These are phyloP conservation scores for Caenorhabditis sp. DNA, from an alignment of 2,888 invertebrate species.

Conservation along the genomic window DNA sequence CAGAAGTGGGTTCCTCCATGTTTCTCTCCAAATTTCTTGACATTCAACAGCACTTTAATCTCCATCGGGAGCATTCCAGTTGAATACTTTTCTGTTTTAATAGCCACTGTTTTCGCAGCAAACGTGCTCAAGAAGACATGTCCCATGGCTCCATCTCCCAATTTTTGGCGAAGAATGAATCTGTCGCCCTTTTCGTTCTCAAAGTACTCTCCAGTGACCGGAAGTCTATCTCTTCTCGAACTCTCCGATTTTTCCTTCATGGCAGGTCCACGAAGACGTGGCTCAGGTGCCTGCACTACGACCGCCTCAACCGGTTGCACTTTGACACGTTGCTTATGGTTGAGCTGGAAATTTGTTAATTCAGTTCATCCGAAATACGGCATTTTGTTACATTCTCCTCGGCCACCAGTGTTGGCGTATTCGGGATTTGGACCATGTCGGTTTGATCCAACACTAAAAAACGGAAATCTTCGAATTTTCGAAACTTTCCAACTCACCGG, in stretches of 20 bases:
- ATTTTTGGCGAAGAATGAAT: slow-evolving; percentile 55
- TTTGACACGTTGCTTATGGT: slow-evolving; percentile 31
- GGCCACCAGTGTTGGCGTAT: slow-evolving; percentile 63
- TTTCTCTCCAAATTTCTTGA: slow-evolving; percentile 44
- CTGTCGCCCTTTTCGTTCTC: slow-evolving; percentile 55
- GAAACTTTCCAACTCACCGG: slow-evolving; percentile 9
- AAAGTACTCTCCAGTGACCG: slow-evolving; percentile 49
- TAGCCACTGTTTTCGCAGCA: slow-evolving; percentile 43
- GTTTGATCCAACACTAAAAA: slow-evolving; percentile 48
- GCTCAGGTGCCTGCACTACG: slow-evolving; percentile 17
- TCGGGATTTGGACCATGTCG: slow-evolving; percentile 61
- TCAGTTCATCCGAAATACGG: background rate
- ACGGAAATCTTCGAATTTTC: background rate
- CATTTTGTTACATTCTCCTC: slow-evolving; percentile 53
- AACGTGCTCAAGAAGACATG: slow-evolving; percentile 60
- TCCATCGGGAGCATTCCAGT: slow-evolving; percentile 67
- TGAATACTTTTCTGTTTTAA: slow-evolving; percentile 63
- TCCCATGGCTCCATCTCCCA: slow-evolving; percentile 68
- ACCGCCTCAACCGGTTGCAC: slow-evolving; percentile 6
- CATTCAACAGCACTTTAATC: slow-evolving; percentile 63
- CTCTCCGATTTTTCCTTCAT: slow-evolving; percentile 29
- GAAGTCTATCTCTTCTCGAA: slow-evolving; percentile 53
- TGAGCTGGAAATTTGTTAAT: slow-evolving; percentile 24
- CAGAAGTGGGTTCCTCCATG: slow-evolving; percentile 68
- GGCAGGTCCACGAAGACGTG: slow-evolving; percentile 43